Base-by-base conservation (phyloP, 2,888 invertebrate genomes). In the Holacanthella duospinosa region DNA sequence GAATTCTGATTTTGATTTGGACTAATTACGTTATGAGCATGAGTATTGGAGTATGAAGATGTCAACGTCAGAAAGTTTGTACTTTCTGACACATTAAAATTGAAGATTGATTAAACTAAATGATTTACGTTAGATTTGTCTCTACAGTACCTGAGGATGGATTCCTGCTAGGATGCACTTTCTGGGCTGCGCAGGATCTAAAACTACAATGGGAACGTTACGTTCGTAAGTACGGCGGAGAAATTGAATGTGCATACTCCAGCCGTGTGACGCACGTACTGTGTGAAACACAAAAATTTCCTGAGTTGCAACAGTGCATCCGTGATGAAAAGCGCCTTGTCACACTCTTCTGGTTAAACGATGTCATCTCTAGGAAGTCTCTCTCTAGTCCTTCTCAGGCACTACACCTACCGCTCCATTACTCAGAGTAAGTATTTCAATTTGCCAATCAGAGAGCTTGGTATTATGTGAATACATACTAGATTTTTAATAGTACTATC, bases 341-440 rank as follows among this genome's bases (percentile, higher is more conserved):
- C 1, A 91, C 90, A 9, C 85, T 89, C 0, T 86, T 87, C 75
- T 93, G 93, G 93, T 80, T 99, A 36, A 93, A 89, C 65, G 97
- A 99, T 77, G 88, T 92, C 3, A 84, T 97, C 74, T 77, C 85
- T 26, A 86, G 88, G 58, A 89, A 90, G 73, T 89, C 89, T 74
- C 86, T 96, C 73, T 79, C 86, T 60, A 92, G 95, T 0, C 97
- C 99, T 0, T 95, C 90, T 89, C 88, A 90, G 74, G 91, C 93
- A 16, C 80, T 94, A 55, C 97, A 99, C 78, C 82, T 97, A 73
- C 97, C 97, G 12, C 83, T 84, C 63, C 85, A 87, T 74, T 85
- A 82, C 74, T 44, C 64, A 19, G 79, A 81, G 77, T 77, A 70
- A 68, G 68, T 58, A 21, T 44, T 26, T 53, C 25, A 53, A 24